Evolutionary conservation across 2,888 invertebrate species (phyloP), one percentile per base, ranked within the genome.

Genomic region (Leucoma salicis): DNA sequence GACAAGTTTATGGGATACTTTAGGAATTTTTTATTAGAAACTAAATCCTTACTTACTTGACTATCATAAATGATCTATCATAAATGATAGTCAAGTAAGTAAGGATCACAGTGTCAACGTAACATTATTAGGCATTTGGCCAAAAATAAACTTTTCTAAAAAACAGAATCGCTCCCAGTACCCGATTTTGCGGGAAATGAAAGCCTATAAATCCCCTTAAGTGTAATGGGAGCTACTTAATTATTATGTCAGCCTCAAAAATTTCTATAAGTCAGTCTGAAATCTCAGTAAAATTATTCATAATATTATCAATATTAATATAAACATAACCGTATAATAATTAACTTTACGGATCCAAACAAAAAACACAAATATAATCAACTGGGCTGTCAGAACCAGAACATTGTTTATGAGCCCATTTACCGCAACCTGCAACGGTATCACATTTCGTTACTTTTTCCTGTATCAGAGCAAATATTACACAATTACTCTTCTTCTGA

Each of bases 361-460:
- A 33, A 21, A 33, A 33, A 33, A 33, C 33, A 18, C 33, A 33
- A 18, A 33, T 33, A 33, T 12, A 33, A 31, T 31, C 31, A 13
- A 31, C 31, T 7, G 14, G 31, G 14, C 31, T 31, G 14, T 31
- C 31, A 31, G 14, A 14, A 31, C 31, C 57, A 55, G 55, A 55
- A 46, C 49, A 53, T 39, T 54, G 42, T 51, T 53, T 39, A 32
- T 58, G 51, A n/a, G 52, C 52, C 52, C 53, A 57, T 10, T 60
- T 53, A 32, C 54, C 49, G 35, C 50, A 54, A 47, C 53, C 34
- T 54, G n/a, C 53, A n/a, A n/a, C n/a, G n/a, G n/a, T n/a, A n/a
- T n/a, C n/a, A n/a, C n/a, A n/a, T n/a, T 50, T 60, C 55, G 8
- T 35, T 32, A 55, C 36, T 39, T 51, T 53, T 55, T 42, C 53